These are phyloP conservation scores for Drosophila limbata DNA, from an alignment of 2,888 invertebrate genomes.

Conservation along the genomic window DNA sequence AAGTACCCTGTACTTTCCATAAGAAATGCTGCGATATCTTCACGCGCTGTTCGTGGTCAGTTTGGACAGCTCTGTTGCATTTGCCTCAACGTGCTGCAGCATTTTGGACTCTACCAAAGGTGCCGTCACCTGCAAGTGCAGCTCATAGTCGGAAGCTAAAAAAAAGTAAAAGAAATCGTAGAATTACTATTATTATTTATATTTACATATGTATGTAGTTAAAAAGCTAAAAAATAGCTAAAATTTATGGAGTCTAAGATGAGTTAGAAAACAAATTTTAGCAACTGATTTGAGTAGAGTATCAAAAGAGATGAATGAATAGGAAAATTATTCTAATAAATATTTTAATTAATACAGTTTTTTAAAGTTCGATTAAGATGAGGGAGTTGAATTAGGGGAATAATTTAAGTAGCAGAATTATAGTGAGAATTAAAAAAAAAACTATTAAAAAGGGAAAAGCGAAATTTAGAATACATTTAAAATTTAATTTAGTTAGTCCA, in stretches of 20 bases:
- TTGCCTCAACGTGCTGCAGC: constrained; percentile 28
- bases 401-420: not conserved
- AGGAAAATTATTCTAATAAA: too few relatives aligned
- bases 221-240: not conserved
- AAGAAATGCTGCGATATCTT: constrained; percentile 12
- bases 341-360: too few relatives aligned
- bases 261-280: not conserved
- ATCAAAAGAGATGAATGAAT: too few relatives aligned
- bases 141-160: constrained; percentile 77
- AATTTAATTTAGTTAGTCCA: too few relatives aligned
- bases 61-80: constrained; percentile 58
- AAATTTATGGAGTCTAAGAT: not conserved
- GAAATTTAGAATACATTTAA: too few relatives aligned
- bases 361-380: too few relatives aligned
- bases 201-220: too few relatives aligned
- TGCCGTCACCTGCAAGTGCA: constrained; percentile 77
- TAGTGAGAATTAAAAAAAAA: not conserved
- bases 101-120: constrained; percentile 74
- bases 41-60: constrained; percentile 47
- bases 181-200: not conserved
- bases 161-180: not conserved
- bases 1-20: constrained; percentile 5
- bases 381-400: too few relatives aligned
- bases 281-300: not conserved
- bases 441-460: too few relatives aligned